phyloP scores from a whole-genome alignment of 1,140 invertebrate species.

The Calephelis virginiensis region DNA sequence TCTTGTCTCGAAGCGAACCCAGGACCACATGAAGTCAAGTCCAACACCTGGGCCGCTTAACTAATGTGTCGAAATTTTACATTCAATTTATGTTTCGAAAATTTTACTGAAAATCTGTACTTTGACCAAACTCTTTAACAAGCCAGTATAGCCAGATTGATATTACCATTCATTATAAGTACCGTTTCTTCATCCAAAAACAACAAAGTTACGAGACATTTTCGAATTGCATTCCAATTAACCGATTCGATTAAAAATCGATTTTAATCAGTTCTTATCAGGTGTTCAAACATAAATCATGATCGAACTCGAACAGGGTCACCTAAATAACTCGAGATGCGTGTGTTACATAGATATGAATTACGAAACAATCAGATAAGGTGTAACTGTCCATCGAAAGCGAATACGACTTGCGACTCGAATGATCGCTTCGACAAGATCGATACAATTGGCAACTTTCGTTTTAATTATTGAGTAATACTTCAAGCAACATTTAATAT shows the following conservation, averaged over 20 bases:
- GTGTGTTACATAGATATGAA: constrained; percentile 43
- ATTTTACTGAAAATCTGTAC: no score
- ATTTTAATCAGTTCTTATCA: constrained; percentile 34
- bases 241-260: constrained; percentile 31
- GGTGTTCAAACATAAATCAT: constrained; percentile 42
- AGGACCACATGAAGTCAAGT: no score
- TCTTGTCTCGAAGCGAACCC: no score
- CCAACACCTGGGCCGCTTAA: no score
- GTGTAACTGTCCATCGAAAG: constrained; percentile 50
- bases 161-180: background rate
- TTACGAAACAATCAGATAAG: constrained; percentile 69
- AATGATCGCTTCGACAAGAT: constrained; percentile 12
- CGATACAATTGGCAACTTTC: constrained; percentile 2
- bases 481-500: no score
- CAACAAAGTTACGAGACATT: background rate
- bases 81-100: no score
- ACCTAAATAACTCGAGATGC: constrained; percentile 47
- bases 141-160: no score
- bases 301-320: constrained; percentile 50
- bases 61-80: no score
- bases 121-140: no score
- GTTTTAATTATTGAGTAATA: constrained; percentile 9
- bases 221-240: constrained; percentile 25
- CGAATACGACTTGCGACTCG: constrained; percentile 35
- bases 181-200: background rate